These are phyloP conservation scores for Ascidia mentula DNA, from an alignment of 23 tunicate species.

Conservation along the genomic window DNA sequence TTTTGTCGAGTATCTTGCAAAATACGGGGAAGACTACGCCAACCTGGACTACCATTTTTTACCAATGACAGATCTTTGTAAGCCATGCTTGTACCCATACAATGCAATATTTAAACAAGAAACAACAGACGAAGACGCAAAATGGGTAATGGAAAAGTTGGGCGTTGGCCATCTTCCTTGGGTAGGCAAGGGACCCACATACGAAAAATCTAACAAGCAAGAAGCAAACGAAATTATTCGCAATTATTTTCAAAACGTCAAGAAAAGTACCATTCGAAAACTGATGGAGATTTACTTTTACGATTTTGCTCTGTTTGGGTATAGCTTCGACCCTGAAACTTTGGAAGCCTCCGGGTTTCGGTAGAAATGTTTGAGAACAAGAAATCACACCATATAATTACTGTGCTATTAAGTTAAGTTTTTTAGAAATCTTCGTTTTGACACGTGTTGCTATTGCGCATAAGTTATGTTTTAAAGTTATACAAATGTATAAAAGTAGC, in stretches of 20 bases:
- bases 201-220: constrained; percentile 3
- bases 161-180: constrained; percentile 25
- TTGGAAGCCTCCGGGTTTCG: constrained; percentile 43
- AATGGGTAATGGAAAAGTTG: constrained; percentile 13
- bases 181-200: constrained; percentile 34
- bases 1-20: constrained; percentile 38
- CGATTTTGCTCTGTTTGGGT: constrained; percentile 53
- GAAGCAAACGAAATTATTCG: constrained; percentile 36
- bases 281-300: constrained; percentile 40
- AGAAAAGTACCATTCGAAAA: constrained; percentile 24
- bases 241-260: constrained; percentile 29
- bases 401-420: no score
- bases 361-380: no score
- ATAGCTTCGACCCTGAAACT: constrained; percentile 51
- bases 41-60: constrained; percentile 61
- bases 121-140: constrained; percentile 16
- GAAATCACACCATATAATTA: no score
- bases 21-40: constrained; percentile 20
- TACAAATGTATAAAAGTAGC: no score
- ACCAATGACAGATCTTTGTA: constrained; percentile 39
- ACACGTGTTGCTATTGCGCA: no score
- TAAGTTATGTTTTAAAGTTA: no score
- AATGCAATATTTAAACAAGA: constrained; percentile 42
- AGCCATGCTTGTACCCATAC: constrained; percentile 55
- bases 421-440: no score